Evolutionary conservation across 2,797 vertebrate genomes (phyloP).

Genomic region (Pseudochaenichthys georgianus): DNA sequence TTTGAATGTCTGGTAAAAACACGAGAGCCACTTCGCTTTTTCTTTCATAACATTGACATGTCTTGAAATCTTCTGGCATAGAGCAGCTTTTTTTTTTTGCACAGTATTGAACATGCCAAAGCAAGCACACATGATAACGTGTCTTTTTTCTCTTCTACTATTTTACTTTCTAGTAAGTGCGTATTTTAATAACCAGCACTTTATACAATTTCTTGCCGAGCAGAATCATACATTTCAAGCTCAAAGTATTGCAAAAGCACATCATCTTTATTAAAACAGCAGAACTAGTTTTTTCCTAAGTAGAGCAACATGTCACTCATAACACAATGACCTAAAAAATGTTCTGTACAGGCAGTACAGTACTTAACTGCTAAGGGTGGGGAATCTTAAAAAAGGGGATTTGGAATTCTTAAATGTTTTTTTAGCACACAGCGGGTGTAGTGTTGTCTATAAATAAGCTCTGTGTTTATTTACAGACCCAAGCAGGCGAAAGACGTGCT

Average conservation of each 20-base stretch:
- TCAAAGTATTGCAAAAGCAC: slow-evolving; percentile 20
- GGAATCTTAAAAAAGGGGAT: neutral
- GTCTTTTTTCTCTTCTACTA: neutral
- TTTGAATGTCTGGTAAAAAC: slow-evolving; percentile 67
- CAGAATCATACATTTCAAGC: neutral
- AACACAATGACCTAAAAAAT: slow-evolving; percentile 61
- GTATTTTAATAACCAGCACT: neutral
- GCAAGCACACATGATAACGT: neutral
- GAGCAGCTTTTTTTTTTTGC: slow-evolving; percentile 46
- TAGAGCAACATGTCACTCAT: slow-evolving; percentile 41
- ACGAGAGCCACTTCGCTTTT: slow-evolving; percentile 17
- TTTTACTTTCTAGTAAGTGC: neutral
- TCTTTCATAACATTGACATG: slow-evolving; percentile 41
- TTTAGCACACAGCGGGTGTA: slow-evolving; percentile 1
- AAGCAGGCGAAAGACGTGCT: slow-evolving; percentile 6
- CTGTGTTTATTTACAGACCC: slow-evolving; percentile 32
- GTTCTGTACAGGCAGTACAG: slow-evolving; percentile 26
- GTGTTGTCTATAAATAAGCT: slow-evolving; percentile 15
- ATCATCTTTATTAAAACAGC: slow-evolving; percentile 13
- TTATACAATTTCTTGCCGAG: neutral
- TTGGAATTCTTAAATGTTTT: neutral
- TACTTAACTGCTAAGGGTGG: neutral
- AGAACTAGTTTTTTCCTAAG: slow-evolving; percentile 42
- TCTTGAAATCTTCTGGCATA: slow-evolving; percentile 33
- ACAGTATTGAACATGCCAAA: neutral